Evolutionary conservation across 2,797 vertebrate species (phyloP).

Genomic region (Psittacula echo): DNA sequence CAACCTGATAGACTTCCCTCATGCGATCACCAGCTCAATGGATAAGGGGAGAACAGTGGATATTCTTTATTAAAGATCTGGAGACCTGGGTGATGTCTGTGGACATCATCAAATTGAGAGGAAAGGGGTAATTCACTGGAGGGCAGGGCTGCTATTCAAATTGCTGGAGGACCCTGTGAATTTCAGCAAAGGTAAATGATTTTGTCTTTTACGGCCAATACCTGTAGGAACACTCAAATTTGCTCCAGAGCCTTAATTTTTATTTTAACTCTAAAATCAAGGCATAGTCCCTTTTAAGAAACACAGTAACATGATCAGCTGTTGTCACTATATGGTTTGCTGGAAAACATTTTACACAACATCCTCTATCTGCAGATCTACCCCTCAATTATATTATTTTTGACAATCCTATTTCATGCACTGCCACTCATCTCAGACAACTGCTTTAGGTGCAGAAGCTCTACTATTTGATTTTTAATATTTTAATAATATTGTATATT

Average conservation of each 20-base stretch:
- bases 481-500: not conserved
- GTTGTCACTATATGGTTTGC: not conserved
- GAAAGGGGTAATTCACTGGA: not conserved
- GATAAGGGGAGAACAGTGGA: not conserved
- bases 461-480: not conserved
- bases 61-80: not conserved
- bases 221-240: not conserved
- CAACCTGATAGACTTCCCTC: not conserved
- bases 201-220: not conserved
- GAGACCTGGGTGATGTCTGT: too few species aligned
- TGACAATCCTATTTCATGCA: conserved; percentile 15
- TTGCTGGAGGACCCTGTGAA: not conserved
- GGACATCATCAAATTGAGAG: not conserved
- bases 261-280: not conserved
- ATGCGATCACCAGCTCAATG: not conserved
- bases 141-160: not conserved
- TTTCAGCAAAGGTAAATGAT: not conserved
- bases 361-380: not conserved
- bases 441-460: not conserved
- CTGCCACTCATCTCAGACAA: conserved; percentile 21
- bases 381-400: not conserved
- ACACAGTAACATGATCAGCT: not conserved
- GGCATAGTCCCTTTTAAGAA: not conserved
- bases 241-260: not conserved
- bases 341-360: not conserved